Conservation (phyloP, 1,140 invertebrate genomes). For the Neodiprion pinetum region DNA sequence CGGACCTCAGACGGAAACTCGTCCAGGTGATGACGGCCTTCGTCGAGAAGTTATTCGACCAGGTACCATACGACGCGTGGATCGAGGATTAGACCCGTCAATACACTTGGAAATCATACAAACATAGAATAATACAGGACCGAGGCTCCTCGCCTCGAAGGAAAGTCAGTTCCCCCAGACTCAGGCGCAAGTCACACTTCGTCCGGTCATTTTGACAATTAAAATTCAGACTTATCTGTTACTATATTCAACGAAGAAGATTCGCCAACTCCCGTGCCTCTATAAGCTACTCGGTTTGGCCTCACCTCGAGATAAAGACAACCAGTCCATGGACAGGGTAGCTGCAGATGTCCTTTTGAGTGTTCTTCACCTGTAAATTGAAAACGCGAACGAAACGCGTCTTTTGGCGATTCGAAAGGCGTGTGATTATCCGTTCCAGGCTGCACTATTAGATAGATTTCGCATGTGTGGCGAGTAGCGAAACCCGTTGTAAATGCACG, state of each 20-base stretch:
- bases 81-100: constrained; percentile 56
- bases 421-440: no score
- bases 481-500: background rate
- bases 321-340: no score
- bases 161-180: background rate
- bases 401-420: no score
- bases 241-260: no score
- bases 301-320: no score
- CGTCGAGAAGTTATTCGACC: constrained; percentile 74
- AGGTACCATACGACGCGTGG: constrained; percentile 81
- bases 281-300: no score
- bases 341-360: no score
- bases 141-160: background rate
- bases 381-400: no score
- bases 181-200: background rate
- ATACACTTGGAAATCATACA: background rate
- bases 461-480: background rate
- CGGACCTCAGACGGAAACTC: constrained; percentile 78
- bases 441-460: background rate
- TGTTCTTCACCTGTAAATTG: no score
- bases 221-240: no score
- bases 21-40: constrained; percentile 77
- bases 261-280: no score
- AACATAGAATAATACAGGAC: background rate
- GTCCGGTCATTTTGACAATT: no score